These are phyloP conservation scores for Limnodromus scolopaceus DNA, from an alignment of 2,797 vertebrate genomes.

Conservation along the genomic window DNA sequence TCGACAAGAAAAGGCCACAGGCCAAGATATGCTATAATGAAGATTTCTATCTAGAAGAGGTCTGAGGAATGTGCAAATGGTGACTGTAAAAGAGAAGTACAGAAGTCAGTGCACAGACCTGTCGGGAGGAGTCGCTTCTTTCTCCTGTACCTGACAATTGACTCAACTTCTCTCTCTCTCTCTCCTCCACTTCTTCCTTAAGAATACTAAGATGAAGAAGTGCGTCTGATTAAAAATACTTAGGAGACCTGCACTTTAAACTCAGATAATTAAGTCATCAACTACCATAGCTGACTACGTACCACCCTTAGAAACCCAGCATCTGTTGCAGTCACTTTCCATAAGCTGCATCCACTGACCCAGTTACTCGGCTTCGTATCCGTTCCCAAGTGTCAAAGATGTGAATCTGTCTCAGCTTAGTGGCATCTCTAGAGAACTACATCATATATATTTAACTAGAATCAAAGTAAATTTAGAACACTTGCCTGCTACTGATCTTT, in stretches of 20 bases:
- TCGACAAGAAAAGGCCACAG: background rate
- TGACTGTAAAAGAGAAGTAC: background rate
- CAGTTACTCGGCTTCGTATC: background rate
- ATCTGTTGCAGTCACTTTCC: conserved; percentile 39
- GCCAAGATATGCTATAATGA: background rate
- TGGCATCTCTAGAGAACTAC: background rate
- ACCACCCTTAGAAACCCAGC: background rate
- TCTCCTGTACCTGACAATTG: background rate
- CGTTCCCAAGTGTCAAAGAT: background rate
- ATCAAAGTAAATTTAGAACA: background rate
- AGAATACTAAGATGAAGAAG: background rate
- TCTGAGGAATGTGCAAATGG: background rate
- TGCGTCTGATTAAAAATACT: background rate
- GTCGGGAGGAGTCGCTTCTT: background rate
- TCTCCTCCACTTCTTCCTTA: background rate
- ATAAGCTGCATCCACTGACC: background rate
- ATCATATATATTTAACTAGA: conserved; percentile 5
- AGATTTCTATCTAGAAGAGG: background rate
- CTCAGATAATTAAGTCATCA: background rate
- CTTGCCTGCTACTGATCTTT: background rate
- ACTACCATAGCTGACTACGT: background rate
- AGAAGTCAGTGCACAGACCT: background rate
- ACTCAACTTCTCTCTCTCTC: background rate
- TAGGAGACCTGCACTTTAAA: background rate
- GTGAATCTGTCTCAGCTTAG: background rate